These are phyloP conservation scores for Cheilosia pagana DNA, from an alignment of 2,888 invertebrate species.

Conservation along the genomic window DNA sequence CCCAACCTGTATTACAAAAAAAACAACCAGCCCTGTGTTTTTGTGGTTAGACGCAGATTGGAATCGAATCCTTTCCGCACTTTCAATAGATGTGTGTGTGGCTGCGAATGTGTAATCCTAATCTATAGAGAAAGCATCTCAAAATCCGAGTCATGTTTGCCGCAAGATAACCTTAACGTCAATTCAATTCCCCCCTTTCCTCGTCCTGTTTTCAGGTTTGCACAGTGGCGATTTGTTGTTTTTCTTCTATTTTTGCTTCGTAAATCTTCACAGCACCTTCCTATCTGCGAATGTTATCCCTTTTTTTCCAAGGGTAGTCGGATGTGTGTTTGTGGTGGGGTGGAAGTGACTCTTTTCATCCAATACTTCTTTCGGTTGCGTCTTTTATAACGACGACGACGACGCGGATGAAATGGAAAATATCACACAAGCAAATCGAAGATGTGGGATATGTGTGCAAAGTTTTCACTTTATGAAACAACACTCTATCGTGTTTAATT, in stretches of 20 bases:
- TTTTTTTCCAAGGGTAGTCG: slow-evolving; percentile 32
- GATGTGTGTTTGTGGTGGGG: slow-evolving; percentile 6
- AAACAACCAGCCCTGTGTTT: slow-evolving; percentile 22
- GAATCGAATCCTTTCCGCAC: slow-evolving; percentile 36
- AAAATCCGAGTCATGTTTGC: slow-evolving; percentile 72
- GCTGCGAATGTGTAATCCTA: slow-evolving; percentile 56
- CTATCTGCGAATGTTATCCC: slow-evolving; percentile 38
- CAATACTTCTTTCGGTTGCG: slow-evolving; percentile 5
- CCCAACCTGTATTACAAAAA: slow-evolving; percentile 25
- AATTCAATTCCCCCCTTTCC: slow-evolving; percentile 66
- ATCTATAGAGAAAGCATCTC: slow-evolving; percentile 70
- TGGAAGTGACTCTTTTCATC: slow-evolving; percentile 2
- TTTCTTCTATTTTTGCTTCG: slow-evolving; percentile 28
- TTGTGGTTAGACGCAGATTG: slow-evolving; percentile 43
- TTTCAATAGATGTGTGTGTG: slow-evolving; percentile 9
- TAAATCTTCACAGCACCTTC: slow-evolving; percentile 49
- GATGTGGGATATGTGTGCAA: slow-evolving; percentile 40
- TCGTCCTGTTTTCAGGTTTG: slow-evolving; percentile 27
- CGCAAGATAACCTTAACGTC: slow-evolving; percentile 74
- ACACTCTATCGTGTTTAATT: slow-evolving; percentile 58
- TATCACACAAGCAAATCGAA: slow-evolving; percentile 52
- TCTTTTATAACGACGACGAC: not conserved
- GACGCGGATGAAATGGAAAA: slow-evolving; percentile 47
- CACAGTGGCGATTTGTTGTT: slow-evolving; percentile 24
- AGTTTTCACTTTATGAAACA: slow-evolving; percentile 60